phyloP scores from a whole-genome alignment of 1,140 invertebrate genomes.

The Psilanteris sp. region DNA sequence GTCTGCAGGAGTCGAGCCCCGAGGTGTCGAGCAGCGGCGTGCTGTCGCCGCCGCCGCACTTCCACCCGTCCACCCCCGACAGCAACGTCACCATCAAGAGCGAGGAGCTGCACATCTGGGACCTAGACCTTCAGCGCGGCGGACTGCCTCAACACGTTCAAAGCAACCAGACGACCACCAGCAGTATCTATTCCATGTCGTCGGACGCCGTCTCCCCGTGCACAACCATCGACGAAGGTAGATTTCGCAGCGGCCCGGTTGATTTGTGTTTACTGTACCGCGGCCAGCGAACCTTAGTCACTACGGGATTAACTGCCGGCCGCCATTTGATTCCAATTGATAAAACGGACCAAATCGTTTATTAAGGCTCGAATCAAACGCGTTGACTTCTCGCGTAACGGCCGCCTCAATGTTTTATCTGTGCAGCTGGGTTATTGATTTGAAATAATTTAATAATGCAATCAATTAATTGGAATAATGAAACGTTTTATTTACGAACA shows the following conservation, averaged over 20 bases:
- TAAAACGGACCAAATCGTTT: no score
- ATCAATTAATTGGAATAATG: no score
- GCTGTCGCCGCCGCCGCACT: conserved; percentile 71
- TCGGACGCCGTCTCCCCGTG: conserved; percentile 70
- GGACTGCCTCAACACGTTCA: conserved; percentile 48
- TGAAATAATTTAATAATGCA: no score
- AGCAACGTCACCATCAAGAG: conserved; percentile 83
- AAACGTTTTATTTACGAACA: no score
- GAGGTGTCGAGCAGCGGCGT: conserved; percentile 74
- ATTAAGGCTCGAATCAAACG: no score
- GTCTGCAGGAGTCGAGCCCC: conserved; percentile 80
- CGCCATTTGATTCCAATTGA: no score
- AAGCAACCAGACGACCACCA: conserved; percentile 50
- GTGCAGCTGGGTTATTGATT: no score
- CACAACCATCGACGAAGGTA: conserved; percentile 72
- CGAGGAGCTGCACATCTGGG: conserved; percentile 90
- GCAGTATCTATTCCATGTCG: conserved; percentile 43
- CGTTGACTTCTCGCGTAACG: no score
- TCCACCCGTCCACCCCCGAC: conserved; percentile 83
- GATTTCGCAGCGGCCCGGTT: no score
- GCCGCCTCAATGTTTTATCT: no score
- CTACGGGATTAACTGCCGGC: no score
- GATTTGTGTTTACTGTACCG: neutral
- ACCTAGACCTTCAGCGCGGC: conserved; percentile 80
- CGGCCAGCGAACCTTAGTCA: no score